Conservation (phyloP, 2,888 invertebrate genomes). For the Cantharis flavilabris region DNA sequence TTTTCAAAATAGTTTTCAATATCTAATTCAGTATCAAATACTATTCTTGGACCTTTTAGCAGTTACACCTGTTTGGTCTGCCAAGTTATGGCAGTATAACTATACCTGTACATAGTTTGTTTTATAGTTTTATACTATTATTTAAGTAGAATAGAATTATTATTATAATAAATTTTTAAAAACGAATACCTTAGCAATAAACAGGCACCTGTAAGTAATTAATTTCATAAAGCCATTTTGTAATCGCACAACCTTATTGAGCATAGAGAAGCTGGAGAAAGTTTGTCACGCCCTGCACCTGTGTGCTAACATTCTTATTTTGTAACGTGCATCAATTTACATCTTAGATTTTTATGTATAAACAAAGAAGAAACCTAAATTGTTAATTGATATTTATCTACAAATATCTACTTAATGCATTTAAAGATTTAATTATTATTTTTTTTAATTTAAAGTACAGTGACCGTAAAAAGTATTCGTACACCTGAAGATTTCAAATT, state of each 20-base stretch:
- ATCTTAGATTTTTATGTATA: neutral
- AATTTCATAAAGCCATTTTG: neutral
- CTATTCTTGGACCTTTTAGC: too few relatives aligned
- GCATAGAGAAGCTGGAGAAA: constrained; percentile 12
- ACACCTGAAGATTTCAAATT: too few relatives aligned
- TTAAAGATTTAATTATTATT: neutral
- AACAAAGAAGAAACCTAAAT: neutral
- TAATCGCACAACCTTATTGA: constrained; percentile 5
- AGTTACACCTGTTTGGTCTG: too few relatives aligned
- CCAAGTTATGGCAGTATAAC: too few relatives aligned
- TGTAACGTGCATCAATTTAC: neutral
- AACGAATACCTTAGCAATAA: neutral
- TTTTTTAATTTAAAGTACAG: neutral
- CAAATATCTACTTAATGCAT: neutral
- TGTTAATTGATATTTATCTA: neutral
- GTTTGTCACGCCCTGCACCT: constrained; percentile 19
- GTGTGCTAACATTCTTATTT: neutral
- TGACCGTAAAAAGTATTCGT: too few relatives aligned
- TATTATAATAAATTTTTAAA: too few relatives aligned
- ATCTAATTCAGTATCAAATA: too few relatives aligned
- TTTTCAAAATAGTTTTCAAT: too few relatives aligned
- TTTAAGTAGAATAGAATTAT: too few relatives aligned
- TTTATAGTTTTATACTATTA: too few relatives aligned
- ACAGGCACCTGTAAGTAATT: neutral
- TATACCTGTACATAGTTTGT: too few relatives aligned